Evolutionary conservation across 2,113 vertebrate species (phyloP), one percentile per base, ranked within the genome.

Genomic region (Pachycephala philippinensis): DNA sequence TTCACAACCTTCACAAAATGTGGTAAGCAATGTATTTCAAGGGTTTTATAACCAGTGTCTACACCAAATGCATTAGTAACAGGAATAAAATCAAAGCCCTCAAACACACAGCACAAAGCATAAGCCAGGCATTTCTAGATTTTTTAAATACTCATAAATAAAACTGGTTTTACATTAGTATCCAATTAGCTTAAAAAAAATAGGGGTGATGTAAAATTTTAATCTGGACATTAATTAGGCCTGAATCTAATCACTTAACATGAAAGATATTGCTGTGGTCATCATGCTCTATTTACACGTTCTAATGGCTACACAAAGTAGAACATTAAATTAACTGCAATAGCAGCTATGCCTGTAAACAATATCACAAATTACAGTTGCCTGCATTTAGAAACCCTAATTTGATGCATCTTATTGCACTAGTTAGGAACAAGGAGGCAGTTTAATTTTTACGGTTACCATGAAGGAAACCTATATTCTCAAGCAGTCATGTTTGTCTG

Each of bases 201-300:
- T 86, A 81, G 76, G 26, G 18, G 15, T 52, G 56, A 93, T 84
- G 16, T 66, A 57, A 87, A 80, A 63, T 52, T 75, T 84, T 5
- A 75, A 79, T 80, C 45, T 56, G 24, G 63, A 10, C 33, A 93
- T 75, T 81, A 95, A 89, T 82, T 87, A 82, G 39, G 79, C 33
- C 30, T 44, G 31, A 66, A 90, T 84, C 44, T 44, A 86, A 75
- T 71, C 60, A 84, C 60, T 97, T 79, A 86, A 42, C 53, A 60
- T 77, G 81, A 91, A 94, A 96, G 44, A 27, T 31, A 71, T 85
- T 88, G 56, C 31, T 44, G 15, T 60, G 76, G 52, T 89, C 78
- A 77, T 91, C 90, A 91, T 68, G 60, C 19, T 95, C 76, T 95
- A 87, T 95, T 96, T 93, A 84, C 59, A 84, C 79, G 59, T 95